Percentiles rank a stretch among this genome's conserved stretches.
Evolutionary conservation across 2,113 vertebrate species (phyloP).

Genomic region (Steatornis caripensis): DNA sequence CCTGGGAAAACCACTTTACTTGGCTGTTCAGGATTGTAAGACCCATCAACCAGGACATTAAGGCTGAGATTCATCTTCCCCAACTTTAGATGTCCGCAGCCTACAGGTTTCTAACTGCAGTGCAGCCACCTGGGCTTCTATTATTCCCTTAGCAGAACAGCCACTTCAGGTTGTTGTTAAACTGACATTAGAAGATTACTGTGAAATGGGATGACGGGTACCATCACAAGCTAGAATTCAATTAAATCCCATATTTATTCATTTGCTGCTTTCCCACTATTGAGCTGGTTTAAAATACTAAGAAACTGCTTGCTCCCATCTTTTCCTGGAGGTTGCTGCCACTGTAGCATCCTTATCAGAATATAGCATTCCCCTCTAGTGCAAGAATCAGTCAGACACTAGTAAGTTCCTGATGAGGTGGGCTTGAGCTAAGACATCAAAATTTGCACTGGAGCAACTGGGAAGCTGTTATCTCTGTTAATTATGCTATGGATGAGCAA

Average conservation of each 20-base stretch:
- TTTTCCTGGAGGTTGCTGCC: background rate
- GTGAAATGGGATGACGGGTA: background rate
- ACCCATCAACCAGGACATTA: too few species aligned
- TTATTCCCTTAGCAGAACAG: background rate
- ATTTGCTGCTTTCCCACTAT: background rate
- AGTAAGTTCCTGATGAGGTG: background rate
- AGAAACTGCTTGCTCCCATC: background rate
- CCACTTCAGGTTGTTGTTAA: background rate
- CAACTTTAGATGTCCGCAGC: background rate
- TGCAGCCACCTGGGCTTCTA: background rate
- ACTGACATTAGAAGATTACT: background rate
- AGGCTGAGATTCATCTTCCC: background rate
- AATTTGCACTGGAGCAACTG: background rate
- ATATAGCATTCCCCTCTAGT: accelerated
- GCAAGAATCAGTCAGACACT: background rate
- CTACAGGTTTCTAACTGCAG: background rate
- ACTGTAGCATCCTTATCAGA: background rate
- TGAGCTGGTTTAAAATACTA: background rate
- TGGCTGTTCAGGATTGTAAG: background rate
- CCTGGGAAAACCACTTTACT: background rate
- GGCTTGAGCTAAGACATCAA: background rate
- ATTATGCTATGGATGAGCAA: background rate
- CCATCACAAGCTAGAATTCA: too few species aligned
- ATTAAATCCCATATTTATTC: background rate
- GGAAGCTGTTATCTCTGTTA: background rate